Base-by-base conservation (phyloP, 2,113 vertebrate species). In the Ondatra zibethicus region DNA sequence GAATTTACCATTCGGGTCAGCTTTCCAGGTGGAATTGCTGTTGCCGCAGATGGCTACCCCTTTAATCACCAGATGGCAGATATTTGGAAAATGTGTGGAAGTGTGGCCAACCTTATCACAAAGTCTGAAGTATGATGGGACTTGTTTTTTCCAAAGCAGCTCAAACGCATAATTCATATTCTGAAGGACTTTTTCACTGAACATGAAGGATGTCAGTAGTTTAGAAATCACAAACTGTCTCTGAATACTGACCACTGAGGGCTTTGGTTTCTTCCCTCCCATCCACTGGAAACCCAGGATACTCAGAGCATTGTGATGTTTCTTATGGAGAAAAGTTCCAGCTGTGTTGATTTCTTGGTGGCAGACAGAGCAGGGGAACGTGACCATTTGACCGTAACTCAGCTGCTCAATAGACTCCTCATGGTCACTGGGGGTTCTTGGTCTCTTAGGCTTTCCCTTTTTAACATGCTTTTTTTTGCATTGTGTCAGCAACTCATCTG, bases 11-110 rank as follows among this genome's bases (percentile, higher is more conserved):
- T 98, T 98, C 96, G 97, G 98, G 39, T 97, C 90, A 81, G 29
- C 16, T 58, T 96, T 97, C 98, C 98, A 98, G 0, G 39, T 5
- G 21, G 96, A 72, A 89, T 99, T 99, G 96, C 95, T 98, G 29
- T 98, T 97, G 91, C 98, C 90, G 81, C 98, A 98, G 86, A 98
- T 31, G 29, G 98, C 97, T 47, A 98, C 29, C 12, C 95, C 97
- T 97, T 98, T 98, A 95, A 98, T 96, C 85, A 98, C 93, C 0
- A 89, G 55, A 68, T 97, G 98, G 31, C 0, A 89, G 84, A 89
- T n/a, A 61, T 96, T 92, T 52, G 65, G 93, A 33, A 80, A 87
- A 68, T 95, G 84, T 47, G 80, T 72, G 9, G 47, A 66, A 12
- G 92, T 97, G 47, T 63, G 76, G 5, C 23, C 81, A 52, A 50